Percentiles rank a stretch among this genome's conserved stretches.
Conservation (phyloP, 2,888 invertebrate species). For the Xanthia togata region DNA sequence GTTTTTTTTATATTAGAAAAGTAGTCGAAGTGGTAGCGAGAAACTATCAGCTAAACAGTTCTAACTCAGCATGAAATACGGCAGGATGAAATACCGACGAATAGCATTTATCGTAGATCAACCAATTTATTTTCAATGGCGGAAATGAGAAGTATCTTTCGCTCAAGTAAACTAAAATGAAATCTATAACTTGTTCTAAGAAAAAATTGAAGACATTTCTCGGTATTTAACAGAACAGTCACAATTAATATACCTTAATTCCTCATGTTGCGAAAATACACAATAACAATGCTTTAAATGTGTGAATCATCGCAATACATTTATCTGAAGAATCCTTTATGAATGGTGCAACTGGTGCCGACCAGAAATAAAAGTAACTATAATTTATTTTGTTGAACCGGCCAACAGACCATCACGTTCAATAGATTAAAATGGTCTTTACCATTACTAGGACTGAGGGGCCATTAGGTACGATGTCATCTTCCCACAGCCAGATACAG, state of each 20-base stretch:
- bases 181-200: neutral
- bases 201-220: constrained; percentile 11
- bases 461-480: neutral
- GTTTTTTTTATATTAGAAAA: neutral
- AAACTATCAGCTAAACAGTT: neutral
- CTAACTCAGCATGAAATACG: neutral
- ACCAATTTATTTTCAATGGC: neutral
- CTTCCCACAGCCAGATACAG: neutral
- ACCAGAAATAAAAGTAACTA: neutral
- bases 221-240: constrained; percentile 4
- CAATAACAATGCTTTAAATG: constrained; percentile 13
- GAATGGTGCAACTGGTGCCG: neutral
- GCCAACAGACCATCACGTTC: neutral
- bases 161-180: neutral
- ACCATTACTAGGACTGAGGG: neutral
- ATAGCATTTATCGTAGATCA: neutral
- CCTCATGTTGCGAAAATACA: constrained; percentile 10
- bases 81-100: no score
- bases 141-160: neutral
- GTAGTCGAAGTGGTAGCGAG: neutral
- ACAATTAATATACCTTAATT: constrained; percentile 16
- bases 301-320: constrained; percentile 29
- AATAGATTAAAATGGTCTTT: neutral
- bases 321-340: constrained; percentile 6
- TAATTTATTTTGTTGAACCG: neutral